phyloP scores from a whole-genome alignment of 1,140 invertebrate genomes.

The Caerostris darwini region DNA sequence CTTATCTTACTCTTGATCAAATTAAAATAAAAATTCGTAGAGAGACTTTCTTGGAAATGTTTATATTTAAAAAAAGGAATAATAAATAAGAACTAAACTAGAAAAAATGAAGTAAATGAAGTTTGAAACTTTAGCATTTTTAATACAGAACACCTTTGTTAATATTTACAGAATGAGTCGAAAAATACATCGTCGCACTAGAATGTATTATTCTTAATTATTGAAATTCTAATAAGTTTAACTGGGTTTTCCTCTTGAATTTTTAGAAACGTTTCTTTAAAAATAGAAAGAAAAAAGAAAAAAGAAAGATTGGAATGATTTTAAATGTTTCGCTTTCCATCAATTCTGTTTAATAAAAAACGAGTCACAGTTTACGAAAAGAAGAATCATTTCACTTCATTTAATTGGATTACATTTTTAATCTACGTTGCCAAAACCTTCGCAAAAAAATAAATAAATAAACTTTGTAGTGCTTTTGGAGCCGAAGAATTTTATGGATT shows the following conservation, averaged over 20 bases:
- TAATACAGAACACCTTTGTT: no score
- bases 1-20: no score
- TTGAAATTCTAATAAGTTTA: conserved; percentile 5
- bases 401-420: conserved; percentile 71
- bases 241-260: conserved; percentile 9
- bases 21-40: no score
- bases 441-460: no score
- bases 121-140: neutral
- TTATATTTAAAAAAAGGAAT: neutral
- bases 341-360: neutral
- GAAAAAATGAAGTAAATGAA: neutral
- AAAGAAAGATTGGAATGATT: neutral
- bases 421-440: no score
- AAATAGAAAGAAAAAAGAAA: neutral
- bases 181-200: neutral
- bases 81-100: neutral
- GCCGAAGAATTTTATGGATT: no score
- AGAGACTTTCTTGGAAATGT: no score
- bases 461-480: no score
- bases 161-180: neutral
- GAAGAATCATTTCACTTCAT: conserved; percentile 46
- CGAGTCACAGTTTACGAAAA: neutral
- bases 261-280: neutral
- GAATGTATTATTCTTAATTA: neutral
- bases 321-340: conserved; percentile 18